A percentile compares a stretch with the other conserved stretches of the same genome.
Conservation (phyloP, 2,888 invertebrate species). For the Trichogramma evanescens region DNA sequence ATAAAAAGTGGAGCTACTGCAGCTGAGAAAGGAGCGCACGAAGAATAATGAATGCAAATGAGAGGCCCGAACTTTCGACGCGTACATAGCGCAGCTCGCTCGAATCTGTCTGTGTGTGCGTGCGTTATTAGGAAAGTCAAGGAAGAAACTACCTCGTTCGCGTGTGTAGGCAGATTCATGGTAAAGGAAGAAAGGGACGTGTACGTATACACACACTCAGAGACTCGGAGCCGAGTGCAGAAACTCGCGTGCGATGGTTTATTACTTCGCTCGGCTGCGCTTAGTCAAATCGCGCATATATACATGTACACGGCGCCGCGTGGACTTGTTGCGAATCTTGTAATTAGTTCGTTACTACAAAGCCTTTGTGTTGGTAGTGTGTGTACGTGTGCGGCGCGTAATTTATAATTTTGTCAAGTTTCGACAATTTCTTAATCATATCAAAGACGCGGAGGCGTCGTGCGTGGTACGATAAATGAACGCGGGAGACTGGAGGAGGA, state of each 20-base stretch:
- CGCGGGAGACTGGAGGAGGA: no score
- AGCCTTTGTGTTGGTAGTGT: no score
- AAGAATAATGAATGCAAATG: constrained; percentile 21
- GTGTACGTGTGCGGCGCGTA: no score
- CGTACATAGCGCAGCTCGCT: neutral
- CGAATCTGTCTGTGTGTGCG: neutral
- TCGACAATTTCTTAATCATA: no score
- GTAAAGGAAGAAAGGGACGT: constrained; percentile 7
- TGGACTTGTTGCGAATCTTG: constrained; percentile 13
- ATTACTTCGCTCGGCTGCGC: constrained; percentile 1
- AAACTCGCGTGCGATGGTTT: constrained; percentile 5
- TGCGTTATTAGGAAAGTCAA: constrained; percentile 9
- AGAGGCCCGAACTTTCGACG: constrained; percentile 5
- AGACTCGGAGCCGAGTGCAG: neutral
- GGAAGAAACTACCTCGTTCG: neutral
- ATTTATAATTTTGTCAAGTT: no score
- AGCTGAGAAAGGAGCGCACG: constrained; percentile 8
- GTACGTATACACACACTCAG: neutral
- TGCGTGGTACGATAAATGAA: no score
- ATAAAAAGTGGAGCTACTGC: no score
- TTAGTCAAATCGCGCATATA: constrained; percentile 4
- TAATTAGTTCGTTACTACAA: constrained; percentile 4
- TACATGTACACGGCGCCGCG: no score
- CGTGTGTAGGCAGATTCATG: no score
- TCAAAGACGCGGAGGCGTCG: no score